These are phyloP conservation scores for Drosophila auraria DNA, from an alignment of 1,140 invertebrate genomes.

Conservation along the genomic window DNA sequence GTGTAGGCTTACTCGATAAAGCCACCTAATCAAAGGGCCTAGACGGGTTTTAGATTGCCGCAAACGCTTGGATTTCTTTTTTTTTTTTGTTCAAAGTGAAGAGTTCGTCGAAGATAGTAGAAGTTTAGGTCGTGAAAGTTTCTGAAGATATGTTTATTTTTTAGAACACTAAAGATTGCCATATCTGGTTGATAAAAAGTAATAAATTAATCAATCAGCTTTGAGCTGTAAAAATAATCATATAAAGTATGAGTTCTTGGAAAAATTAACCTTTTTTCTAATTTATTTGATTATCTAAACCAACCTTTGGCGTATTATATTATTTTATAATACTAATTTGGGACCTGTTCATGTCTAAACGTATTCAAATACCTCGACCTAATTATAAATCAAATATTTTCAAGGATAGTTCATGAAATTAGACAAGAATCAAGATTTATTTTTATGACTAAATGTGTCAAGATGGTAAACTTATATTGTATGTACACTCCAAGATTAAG, in stretches of 20 bases:
- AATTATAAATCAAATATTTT: not conserved
- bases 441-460: not conserved
- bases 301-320: not conserved
- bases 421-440: not conserved
- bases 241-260: not conserved
- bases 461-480: not conserved
- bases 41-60: constrained; percentile 47
- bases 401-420: too few species aligned
- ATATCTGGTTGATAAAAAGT: constrained; percentile 4
- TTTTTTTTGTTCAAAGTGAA: too few species aligned
- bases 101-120: not conserved
- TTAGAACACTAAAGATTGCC: not conserved
- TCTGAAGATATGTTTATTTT: not conserved
- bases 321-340: too few species aligned
- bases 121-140: constrained; percentile 26
- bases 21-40: constrained; percentile 38
- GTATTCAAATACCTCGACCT: not conserved
- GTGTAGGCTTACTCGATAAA: constrained; percentile 65
- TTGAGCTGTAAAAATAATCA: not conserved
- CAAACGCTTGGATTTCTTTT: constrained; percentile 20
- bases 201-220: constrained; percentile 1
- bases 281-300: not conserved
- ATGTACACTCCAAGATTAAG: constrained; percentile 4
- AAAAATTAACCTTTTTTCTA: not conserved
- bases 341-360: not conserved